Conservation (phyloP, 2,888 invertebrate species). For the Epinotia ramella region DNA sequence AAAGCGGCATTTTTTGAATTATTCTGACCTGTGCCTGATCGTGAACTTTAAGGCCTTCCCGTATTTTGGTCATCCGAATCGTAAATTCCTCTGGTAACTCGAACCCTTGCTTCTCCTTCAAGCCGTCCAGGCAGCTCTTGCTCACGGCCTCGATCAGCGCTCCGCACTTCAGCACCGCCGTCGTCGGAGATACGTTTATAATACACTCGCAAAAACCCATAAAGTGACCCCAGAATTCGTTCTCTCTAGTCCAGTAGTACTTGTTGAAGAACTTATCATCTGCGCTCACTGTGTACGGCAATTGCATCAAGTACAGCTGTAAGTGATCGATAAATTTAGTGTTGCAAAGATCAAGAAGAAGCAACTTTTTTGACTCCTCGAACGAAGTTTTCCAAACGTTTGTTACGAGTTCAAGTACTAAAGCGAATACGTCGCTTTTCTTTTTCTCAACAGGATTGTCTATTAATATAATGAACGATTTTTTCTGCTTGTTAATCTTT, state of each 20-base stretch:
- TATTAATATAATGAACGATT: slow-evolving; percentile 65
- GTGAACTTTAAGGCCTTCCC: slow-evolving; percentile 56
- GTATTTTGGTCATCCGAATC: slow-evolving; percentile 57
- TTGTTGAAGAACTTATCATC: slow-evolving; percentile 51
- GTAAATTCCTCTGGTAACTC: slow-evolving; percentile 56
- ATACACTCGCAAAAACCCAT: slow-evolving; percentile 68
- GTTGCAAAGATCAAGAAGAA: slow-evolving; percentile 69
- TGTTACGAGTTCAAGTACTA: slow-evolving; percentile 72
- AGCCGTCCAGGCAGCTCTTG: slow-evolving; percentile 61
- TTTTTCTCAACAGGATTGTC: slow-evolving; percentile 57
- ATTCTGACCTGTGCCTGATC: slow-evolving; percentile 52
- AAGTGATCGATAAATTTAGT: slow-evolving; percentile 65
- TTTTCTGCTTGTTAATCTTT: slow-evolving; percentile 62
- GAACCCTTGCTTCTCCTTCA: slow-evolving; percentile 61
- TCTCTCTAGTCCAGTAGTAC: slow-evolving; percentile 69
- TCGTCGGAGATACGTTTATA: slow-evolving; percentile 65
- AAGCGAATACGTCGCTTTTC: slow-evolving; percentile 66
- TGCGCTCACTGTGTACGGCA: slow-evolving; percentile 60
- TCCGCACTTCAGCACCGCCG: slow-evolving; percentile 66
- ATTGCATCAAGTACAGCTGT: slow-evolving; percentile 66
- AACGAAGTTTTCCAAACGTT: slow-evolving; percentile 70
- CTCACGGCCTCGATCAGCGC: slow-evolving; percentile 66
- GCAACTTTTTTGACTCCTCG: slow-evolving; percentile 63
- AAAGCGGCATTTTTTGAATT: background rate
- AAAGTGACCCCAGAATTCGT: slow-evolving; percentile 72